These are phyloP conservation scores for Trichonephila clavipes DNA, from an alignment of 1,140 invertebrate species.

Conservation along the genomic window DNA sequence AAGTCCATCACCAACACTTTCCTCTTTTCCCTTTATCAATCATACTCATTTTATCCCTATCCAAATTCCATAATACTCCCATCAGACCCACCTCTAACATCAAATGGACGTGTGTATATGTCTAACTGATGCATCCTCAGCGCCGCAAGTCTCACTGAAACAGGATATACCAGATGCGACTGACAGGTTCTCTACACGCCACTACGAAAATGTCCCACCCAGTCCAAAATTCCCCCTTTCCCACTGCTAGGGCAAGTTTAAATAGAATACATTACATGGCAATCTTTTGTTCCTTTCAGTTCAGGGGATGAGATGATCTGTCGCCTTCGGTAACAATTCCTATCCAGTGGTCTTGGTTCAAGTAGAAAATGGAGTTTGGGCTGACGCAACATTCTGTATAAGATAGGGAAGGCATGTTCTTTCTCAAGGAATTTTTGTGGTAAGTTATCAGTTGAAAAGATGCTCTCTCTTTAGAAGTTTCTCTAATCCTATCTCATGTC, in stretches of 20 bases:
- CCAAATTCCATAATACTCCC: constrained; percentile 13
- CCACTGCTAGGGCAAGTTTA: not conserved
- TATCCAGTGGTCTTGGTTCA: not conserved
- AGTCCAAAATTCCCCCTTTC: not conserved
- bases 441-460: constrained; percentile 7
- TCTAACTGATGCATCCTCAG: not conserved
- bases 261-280: constrained; percentile 36
- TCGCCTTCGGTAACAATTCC: constrained; percentile 13
- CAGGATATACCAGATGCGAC: constrained; percentile 39
- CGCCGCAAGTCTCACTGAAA: constrained; percentile 34
- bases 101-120: not conserved
- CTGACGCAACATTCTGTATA: not conserved
- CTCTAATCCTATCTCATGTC: not conserved
- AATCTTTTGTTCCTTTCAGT: constrained; percentile 47
- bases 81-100: constrained; percentile 1
- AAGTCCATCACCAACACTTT: not conserved
- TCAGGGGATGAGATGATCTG: not conserved
- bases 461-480: not conserved
- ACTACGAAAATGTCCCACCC: not conserved
- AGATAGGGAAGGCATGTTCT: not conserved
- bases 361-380: constrained; percentile 44
- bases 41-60: not conserved
- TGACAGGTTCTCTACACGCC: constrained; percentile 21
- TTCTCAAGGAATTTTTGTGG: not conserved
- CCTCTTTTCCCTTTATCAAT: constrained; percentile 18